Conservation (phyloP, 2,797 vertebrate genomes). For the Odontamblyopus lacepedii region DNA sequence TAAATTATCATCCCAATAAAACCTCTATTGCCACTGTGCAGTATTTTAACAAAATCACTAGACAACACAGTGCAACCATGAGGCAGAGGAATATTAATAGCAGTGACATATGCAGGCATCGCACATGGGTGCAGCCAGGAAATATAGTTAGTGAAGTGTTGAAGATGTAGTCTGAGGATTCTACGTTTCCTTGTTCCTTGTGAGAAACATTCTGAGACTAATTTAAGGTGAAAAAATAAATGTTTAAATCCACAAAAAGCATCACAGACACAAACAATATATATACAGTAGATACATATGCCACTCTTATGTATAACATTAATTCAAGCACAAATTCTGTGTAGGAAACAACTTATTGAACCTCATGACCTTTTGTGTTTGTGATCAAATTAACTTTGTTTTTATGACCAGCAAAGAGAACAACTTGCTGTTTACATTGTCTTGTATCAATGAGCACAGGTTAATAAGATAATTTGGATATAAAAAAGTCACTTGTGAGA, state of each 20-base stretch:
- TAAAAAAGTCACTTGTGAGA: neutral
- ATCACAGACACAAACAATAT: neutral
- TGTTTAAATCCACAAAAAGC: no score
- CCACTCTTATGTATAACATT: neutral
- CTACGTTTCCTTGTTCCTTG: neutral
- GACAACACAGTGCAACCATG: no score
- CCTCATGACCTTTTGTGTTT: neutral
- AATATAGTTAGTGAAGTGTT: neutral
- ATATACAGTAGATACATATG: neutral
- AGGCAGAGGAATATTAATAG: no score
- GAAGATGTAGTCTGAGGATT: neutral
- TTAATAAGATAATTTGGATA: neutral
- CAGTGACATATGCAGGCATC: no score
- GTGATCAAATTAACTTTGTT: neutral
- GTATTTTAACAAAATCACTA: neutral
- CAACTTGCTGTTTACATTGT: conserved; percentile 1
- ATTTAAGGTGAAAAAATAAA: neutral
- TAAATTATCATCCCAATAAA: neutral
- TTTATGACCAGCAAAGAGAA: conserved; percentile 5
- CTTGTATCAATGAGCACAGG: neutral
- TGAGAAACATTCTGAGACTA: neutral
- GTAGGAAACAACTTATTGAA: neutral
- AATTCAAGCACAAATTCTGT: neutral
- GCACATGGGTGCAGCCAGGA: no score
- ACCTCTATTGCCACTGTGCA: neutral